Evolutionary conservation across 2,888 invertebrate genomes (phyloP).

Genomic region (Sphaeridia pumilis): DNA sequence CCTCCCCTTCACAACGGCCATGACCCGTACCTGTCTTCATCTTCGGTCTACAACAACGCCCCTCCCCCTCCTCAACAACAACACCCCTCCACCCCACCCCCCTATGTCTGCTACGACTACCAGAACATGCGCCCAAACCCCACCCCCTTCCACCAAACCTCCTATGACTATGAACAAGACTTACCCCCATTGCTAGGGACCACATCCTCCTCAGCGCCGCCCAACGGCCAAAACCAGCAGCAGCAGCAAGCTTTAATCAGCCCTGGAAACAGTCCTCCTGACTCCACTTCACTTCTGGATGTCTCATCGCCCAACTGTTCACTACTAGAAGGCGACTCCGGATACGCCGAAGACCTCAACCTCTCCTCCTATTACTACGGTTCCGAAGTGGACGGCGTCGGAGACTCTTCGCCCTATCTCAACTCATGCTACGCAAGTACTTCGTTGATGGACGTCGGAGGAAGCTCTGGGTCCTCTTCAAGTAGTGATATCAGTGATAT

Average conservation of each 20-base stretch:
- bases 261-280: constrained; percentile 10
- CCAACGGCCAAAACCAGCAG: too few species aligned
- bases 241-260: too few species aligned
- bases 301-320: constrained; percentile 16
- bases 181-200: constrained; percentile 12
- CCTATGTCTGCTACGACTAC: constrained; percentile 28
- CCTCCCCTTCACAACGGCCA: constrained; percentile 16
- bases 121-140: constrained; percentile 32
- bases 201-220: too few species aligned
- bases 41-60: constrained; percentile 19
- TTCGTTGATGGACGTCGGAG: not conserved
- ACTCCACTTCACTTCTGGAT: constrained; percentile 9
- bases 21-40: constrained; percentile 35
- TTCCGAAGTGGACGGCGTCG: constrained; percentile 3
- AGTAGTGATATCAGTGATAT: constrained; percentile 27
- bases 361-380: constrained; percentile 31
- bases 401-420: constrained; percentile 15
- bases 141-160: constrained; percentile 35
- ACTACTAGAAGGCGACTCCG: constrained; percentile 32
- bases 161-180: constrained; percentile 34
- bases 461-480: constrained; percentile 3
- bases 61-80: too few species aligned
- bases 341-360: constrained; percentile 30
- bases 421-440: constrained; percentile 9
- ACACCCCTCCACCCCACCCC: constrained; percentile 17